These are phyloP conservation scores for Allenopithecus nigroviridis DNA, from an alignment of 2,797 vertebrate species.

Conservation along the genomic window DNA sequence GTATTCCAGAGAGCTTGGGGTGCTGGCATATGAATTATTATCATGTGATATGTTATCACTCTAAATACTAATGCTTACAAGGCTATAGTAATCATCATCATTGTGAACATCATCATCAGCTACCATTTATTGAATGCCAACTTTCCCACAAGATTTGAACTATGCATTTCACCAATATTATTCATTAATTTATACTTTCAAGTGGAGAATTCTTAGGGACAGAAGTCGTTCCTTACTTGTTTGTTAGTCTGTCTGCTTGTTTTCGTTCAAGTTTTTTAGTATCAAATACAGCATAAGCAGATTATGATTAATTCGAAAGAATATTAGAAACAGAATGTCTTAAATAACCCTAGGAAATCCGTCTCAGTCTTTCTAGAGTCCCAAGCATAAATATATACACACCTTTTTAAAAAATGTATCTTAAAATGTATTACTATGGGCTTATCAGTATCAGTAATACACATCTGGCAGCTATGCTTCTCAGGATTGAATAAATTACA, in stretches of 20 bases:
- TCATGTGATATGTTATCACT: neutral
- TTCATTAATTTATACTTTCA: slow-evolving; percentile 10
- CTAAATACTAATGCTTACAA: neutral
- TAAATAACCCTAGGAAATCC: neutral
- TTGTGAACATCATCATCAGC: neutral
- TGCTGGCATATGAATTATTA: neutral
- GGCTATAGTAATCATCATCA: neutral
- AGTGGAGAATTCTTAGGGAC: neutral
- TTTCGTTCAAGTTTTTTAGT: neutral
- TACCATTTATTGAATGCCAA: neutral
- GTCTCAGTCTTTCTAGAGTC: neutral
- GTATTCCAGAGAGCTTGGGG: neutral
- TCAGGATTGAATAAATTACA: slow-evolving; percentile 21
- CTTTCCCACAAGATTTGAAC: neutral
- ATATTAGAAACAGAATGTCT: neutral
- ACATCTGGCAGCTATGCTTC: neutral
- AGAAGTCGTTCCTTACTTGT: neutral
- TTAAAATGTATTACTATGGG: neutral
- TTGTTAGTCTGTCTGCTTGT: neutral
- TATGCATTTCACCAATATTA: neutral
- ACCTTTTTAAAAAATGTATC: neutral
- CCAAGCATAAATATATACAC: neutral
- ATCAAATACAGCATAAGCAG: neutral
- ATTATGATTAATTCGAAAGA: neutral
- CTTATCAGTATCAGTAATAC: slow-evolving; percentile 26